phyloP scores from a whole-genome alignment of 2,888 invertebrate genomes.

The Agrilus cyanescens region DNA sequence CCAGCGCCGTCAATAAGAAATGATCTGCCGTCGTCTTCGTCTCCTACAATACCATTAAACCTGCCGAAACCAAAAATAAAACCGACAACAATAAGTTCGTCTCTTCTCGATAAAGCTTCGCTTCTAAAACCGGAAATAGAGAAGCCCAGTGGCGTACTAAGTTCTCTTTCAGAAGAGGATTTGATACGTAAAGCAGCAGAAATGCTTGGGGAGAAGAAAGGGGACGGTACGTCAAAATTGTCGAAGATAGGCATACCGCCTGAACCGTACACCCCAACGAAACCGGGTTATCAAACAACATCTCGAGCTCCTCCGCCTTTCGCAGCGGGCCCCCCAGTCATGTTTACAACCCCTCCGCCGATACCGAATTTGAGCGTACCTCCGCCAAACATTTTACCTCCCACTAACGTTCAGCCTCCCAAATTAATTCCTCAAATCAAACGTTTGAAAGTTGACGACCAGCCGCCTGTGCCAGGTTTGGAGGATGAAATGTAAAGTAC shows the following conservation, averaged over 20 bases:
- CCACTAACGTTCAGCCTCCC: conserved; percentile 7
- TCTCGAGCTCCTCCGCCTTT: conserved; percentile 2
- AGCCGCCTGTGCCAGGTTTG: conserved; percentile 33
- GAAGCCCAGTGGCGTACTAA: conserved; percentile 34
- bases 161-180: conserved; percentile 43
- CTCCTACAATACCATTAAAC: conserved; percentile 31
- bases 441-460: conserved; percentile 24
- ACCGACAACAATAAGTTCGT: conserved; percentile 12
- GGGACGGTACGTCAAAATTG: conserved; percentile 6
- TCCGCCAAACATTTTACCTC: conserved; percentile 11
- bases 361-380: conserved; percentile 27
- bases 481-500: conserved; percentile 22
- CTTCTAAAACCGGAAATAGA: not conserved
- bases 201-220: conserved; percentile 38
- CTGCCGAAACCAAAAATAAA: conserved; percentile 24
- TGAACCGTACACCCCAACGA: conserved; percentile 1
- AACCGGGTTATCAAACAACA: not conserved
- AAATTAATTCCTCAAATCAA: conserved; percentile 16
- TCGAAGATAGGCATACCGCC: conserved; percentile 8
- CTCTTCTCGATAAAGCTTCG: conserved; percentile 2
- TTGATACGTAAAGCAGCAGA: conserved; percentile 46
- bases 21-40: conserved; percentile 9
- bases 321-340: conserved; percentile 10
- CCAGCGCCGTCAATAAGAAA: not conserved
- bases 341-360: conserved; percentile 33